phyloP scores from a whole-genome alignment of 2,888 invertebrate species.

The Mythimna vitellina region DNA sequence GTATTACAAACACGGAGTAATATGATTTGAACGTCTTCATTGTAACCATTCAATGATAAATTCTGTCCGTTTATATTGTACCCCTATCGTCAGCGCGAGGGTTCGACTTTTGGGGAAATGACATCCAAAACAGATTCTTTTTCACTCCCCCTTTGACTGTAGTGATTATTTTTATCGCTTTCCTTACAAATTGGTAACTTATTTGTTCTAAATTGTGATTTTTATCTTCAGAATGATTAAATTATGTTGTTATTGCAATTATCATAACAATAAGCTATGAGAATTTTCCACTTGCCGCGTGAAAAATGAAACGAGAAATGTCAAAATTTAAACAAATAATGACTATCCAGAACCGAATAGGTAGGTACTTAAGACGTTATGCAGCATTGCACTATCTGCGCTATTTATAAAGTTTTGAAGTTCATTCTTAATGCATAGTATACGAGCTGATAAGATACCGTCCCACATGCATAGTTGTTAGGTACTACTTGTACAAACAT shows the following conservation, averaged over 20 bases:
- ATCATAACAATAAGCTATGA: background rate
- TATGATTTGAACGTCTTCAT: slow-evolving; percentile 40
- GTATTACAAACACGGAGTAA: slow-evolving; percentile 17
- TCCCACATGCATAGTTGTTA: background rate
- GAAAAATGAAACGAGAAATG: background rate
- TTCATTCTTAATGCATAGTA: slow-evolving; percentile 28
- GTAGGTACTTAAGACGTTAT: background rate
- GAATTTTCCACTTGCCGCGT: background rate
- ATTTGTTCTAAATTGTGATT: slow-evolving; percentile 12
- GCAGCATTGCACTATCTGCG: slow-evolving; percentile 7
- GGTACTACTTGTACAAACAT: background rate
- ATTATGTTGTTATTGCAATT: background rate
- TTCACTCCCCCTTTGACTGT: slow-evolving; percentile 11
- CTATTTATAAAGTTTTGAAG: slow-evolving; percentile 34
- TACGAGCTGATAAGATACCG: slow-evolving; percentile 30
- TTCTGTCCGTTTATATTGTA: slow-evolving; percentile 8
- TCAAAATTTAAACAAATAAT: background rate
- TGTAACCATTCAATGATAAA: slow-evolving; percentile 25
- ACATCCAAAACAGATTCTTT: slow-evolving; percentile 16
- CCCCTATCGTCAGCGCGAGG: slow-evolving; percentile 36
- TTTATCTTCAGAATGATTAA: background rate
- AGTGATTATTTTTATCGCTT: slow-evolving; percentile 24
- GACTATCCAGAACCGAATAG: background rate
- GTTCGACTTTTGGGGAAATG: slow-evolving; percentile 25
- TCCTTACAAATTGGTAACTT: slow-evolving; percentile 17